A percentile compares a stretch with the other conserved stretches of the same genome.
These are phyloP conservation scores for Andrena minutula DNA, from an alignment of 2,888 invertebrate species.

Conservation along the genomic window DNA sequence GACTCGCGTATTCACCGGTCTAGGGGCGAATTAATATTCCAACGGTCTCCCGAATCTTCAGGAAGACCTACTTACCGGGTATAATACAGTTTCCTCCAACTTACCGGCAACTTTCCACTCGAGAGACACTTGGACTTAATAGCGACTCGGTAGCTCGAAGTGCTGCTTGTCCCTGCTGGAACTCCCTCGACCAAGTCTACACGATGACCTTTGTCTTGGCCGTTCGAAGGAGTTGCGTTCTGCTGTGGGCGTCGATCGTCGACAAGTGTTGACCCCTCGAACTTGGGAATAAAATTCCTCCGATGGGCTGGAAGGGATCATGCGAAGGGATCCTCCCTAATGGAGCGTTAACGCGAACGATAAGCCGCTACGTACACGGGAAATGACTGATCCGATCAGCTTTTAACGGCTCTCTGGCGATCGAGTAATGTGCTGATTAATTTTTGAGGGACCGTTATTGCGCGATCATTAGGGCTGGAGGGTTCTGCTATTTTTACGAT, in stretches of 20 bases:
- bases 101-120: slow-evolving; percentile 35
- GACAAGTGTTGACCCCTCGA: slow-evolving; percentile 33
- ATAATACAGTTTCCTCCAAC: slow-evolving; percentile 37
- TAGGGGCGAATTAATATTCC: slow-evolving; percentile 53
- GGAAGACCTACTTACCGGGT: slow-evolving; percentile 31
- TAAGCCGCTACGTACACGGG: slow-evolving; percentile 32
- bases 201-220: not conserved
- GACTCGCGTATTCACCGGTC: slow-evolving; percentile 17
- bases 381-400: slow-evolving; percentile 49
- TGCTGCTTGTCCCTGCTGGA: not conserved
- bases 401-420: slow-evolving; percentile 40
- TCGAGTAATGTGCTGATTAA: slow-evolving; percentile 42
- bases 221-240: not conserved
- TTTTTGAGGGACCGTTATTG: slow-evolving; percentile 5
- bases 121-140: slow-evolving; percentile 18
- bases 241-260: slow-evolving; percentile 15
- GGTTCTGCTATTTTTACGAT: too few species aligned
- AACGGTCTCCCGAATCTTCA: slow-evolving; percentile 33
- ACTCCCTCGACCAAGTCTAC: not conserved
- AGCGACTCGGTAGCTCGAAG: slow-evolving; percentile 7
- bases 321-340: slow-evolving; percentile 25
- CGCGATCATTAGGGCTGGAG: too few species aligned
- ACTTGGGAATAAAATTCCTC: slow-evolving; percentile 59
- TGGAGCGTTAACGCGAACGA: slow-evolving; percentile 51
- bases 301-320: slow-evolving; percentile 33